A percentile compares a stretch with the other conserved stretches of the same genome.
Conservation (phyloP, 2,797 vertebrate species). For the Heteromormyrus szaboi region DNA sequence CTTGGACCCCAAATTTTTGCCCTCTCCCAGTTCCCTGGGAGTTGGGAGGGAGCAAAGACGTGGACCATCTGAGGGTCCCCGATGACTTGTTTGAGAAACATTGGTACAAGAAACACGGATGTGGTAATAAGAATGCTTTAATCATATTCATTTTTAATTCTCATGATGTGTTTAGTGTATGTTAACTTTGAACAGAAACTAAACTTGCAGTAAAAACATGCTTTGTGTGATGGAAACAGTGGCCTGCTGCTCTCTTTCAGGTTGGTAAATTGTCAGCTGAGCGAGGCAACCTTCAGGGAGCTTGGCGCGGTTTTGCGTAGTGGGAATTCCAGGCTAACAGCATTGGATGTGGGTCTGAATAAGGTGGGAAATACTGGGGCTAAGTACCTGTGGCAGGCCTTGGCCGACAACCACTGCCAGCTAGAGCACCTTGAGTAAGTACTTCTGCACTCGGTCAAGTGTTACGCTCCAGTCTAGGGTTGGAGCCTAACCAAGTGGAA, state of each 20-base stretch:
- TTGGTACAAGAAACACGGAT: neutral
- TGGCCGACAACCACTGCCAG: slow-evolving; percentile 61
- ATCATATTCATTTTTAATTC: neutral
- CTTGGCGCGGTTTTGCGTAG: slow-evolving; percentile 56
- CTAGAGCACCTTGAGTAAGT: slow-evolving; percentile 76
- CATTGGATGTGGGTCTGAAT: slow-evolving; percentile 68
- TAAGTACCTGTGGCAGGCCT: slow-evolving; percentile 61
- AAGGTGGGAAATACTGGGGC: slow-evolving; percentile 58
- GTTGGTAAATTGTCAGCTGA: slow-evolving; percentile 64
- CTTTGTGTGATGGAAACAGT: neutral
- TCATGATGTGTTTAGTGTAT: neutral
- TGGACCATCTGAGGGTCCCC: neutral
- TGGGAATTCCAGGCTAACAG: slow-evolving; percentile 55
- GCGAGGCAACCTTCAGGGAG: slow-evolving; percentile 50
- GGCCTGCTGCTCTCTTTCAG: slow-evolving; percentile 43
- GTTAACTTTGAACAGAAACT: neutral
- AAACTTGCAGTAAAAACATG: neutral
- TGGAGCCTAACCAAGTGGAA: no score
- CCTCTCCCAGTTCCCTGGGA: neutral
- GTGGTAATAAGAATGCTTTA: neutral
- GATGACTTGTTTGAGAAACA: neutral
- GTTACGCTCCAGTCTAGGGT: no score
- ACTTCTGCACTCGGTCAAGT: no score
- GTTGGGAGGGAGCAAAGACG: neutral
- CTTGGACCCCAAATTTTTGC: neutral